Evolutionary conservation across 2,797 vertebrate species (phyloP).

Genomic region (Muraenolepis orangiensis): DNA sequence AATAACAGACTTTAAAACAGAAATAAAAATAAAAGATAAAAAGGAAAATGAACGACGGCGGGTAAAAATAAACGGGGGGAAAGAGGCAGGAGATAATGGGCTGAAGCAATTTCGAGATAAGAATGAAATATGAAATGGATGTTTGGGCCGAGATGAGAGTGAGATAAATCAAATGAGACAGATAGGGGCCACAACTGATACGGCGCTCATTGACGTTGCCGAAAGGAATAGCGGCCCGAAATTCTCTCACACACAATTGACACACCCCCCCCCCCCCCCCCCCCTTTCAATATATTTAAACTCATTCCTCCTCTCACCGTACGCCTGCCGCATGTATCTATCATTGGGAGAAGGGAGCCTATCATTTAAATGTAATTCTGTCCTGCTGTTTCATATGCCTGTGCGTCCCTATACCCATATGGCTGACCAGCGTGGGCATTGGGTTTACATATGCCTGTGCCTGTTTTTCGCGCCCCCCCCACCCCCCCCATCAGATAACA

Average conservation of each 20-base stretch:
- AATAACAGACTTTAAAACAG: not conserved
- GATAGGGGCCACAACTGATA: conserved; percentile 37
- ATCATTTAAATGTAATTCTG: conserved; percentile 72
- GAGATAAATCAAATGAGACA: conserved; percentile 60
- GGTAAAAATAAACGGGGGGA: conserved; percentile 36
- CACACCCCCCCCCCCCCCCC: conserved; percentile 31
- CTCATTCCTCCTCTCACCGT: conserved; percentile 59
- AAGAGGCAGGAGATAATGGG: conserved; percentile 48
- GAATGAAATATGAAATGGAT: conserved; percentile 54
- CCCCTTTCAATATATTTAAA: conserved; percentile 47
- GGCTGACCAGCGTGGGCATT: conserved; percentile 57
- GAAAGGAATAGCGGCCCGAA: conserved; percentile 40
- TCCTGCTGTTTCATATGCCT: conserved; percentile 66
- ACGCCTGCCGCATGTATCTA: conserved; percentile 62
- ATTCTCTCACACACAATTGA: conserved; percentile 59
- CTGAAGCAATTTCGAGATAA: conserved; percentile 48
- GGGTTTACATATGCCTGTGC: conserved; percentile 58
- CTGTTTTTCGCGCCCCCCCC: conserved; percentile 41
- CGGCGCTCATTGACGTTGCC: conserved; percentile 40
- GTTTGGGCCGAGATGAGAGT: conserved; percentile 62
- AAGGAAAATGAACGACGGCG: conserved; percentile 18
- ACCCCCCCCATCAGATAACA: conserved; percentile 69
- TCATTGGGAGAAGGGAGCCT: conserved; percentile 49
- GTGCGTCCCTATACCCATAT: conserved; percentile 63
- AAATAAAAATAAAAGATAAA: conserved; percentile 24